These are phyloP conservation scores for Corythornis vintsioides DNA, from an alignment of 2,113 vertebrate species.

Conservation along the genomic window DNA sequence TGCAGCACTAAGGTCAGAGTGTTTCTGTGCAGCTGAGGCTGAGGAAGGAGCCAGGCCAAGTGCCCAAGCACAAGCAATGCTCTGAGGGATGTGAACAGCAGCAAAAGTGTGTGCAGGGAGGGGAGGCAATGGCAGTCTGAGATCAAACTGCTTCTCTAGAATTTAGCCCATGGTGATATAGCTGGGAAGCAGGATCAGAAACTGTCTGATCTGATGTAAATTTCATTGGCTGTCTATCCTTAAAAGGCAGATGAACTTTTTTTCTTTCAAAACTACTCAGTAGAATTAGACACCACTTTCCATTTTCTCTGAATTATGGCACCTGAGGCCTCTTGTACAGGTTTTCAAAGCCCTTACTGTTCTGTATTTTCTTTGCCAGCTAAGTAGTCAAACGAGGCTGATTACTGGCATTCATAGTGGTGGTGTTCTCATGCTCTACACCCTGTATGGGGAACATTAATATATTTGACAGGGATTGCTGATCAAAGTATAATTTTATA, in stretches of 20 bases:
- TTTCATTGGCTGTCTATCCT: not conserved
- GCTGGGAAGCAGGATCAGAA: conserved; percentile 5
- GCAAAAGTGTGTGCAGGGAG: not conserved
- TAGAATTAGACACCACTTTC: not conserved
- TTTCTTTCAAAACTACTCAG: not conserved
- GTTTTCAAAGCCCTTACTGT: not conserved
- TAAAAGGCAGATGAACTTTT: not conserved
- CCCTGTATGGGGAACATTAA: not conserved
- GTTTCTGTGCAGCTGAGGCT: not conserved
- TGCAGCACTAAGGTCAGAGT: fast-evolving
- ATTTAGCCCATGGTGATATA: not conserved
- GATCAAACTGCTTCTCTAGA: not conserved
- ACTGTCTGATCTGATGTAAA: not conserved
- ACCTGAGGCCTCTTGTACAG: not conserved
- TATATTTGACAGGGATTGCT: not conserved
- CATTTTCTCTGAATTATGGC: not conserved
- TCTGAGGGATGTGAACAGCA: fast-evolving
- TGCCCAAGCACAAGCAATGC: fast-evolving
- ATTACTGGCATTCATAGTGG: not conserved
- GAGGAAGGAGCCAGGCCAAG: not conserved
- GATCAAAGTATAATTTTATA: not conserved
- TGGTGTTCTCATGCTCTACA: not conserved
- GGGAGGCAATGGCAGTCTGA: fast-evolving
- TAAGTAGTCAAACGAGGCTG: not conserved
- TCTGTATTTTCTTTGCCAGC: not conserved